These are phyloP conservation scores for Suricata suricatta DNA, from an alignment of 2,113 vertebrate species.

Conservation along the genomic window DNA sequence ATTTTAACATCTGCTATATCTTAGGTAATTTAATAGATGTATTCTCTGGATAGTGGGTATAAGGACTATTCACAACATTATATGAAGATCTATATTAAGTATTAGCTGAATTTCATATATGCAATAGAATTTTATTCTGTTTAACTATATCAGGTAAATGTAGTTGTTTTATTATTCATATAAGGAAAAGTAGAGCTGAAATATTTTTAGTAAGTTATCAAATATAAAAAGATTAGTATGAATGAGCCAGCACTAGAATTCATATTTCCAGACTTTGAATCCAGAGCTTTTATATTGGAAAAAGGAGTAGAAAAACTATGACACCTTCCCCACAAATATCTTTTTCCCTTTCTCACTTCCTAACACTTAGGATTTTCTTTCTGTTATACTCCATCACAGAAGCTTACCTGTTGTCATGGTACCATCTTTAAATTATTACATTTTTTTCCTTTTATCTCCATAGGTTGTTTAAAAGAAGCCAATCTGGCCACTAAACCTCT, in stretches of 20 bases:
- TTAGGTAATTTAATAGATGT: not conserved
- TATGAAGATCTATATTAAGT: not conserved
- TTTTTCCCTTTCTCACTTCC: not conserved
- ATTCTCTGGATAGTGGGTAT: not conserved
- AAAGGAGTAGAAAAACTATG: not conserved
- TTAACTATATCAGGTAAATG: not conserved
- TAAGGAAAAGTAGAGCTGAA: not conserved
- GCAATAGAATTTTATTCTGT: not conserved
- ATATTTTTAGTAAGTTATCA: not conserved
- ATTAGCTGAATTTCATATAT: not conserved
- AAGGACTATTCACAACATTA: not conserved
- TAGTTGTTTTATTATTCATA: not conserved
- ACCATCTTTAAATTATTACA: not conserved
- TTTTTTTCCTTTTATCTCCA: not conserved
- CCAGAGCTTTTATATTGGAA: not conserved
- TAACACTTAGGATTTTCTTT: not conserved
- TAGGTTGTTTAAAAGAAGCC: not conserved
- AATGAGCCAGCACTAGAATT: not conserved
- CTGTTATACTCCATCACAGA: not conserved
- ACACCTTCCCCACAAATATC: not conserved
- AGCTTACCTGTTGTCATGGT: not conserved
- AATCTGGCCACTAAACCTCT: not conserved
- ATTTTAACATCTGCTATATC: not conserved
- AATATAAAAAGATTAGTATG: not conserved
- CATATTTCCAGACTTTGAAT: not conserved